Conservation (phyloP, 2,888 invertebrate genomes). For the Eulithis prunata region DNA sequence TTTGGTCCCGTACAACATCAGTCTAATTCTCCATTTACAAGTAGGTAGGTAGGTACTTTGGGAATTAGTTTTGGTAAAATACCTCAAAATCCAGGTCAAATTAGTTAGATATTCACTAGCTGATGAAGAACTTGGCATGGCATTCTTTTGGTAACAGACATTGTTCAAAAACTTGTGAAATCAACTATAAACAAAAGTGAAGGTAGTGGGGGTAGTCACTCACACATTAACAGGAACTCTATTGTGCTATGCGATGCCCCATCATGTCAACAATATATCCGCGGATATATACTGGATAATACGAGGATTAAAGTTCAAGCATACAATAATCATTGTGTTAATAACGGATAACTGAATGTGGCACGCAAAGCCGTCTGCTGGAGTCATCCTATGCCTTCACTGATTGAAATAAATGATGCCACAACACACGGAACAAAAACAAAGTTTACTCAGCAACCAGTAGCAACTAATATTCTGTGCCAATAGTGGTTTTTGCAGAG, state of each 20-base stretch:
- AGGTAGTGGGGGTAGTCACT: too few relatives aligned
- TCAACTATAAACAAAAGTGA: neutral
- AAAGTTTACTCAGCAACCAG: constrained; percentile 1
- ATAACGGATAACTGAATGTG: constrained; percentile 34
- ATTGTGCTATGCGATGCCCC: constrained; percentile 1
- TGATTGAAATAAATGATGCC: constrained; percentile 36
- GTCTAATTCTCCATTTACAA: too few relatives aligned
- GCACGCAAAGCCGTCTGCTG: constrained; percentile 32
- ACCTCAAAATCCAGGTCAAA: too few relatives aligned
- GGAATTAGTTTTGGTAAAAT: too few relatives aligned
- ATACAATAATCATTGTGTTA: constrained; percentile 44
- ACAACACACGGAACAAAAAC: constrained; percentile 18
- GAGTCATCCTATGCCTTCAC: constrained; percentile 22
- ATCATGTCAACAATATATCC: constrained; percentile 3
- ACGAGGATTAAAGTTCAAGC: constrained; percentile 49
- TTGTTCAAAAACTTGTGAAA: too few relatives aligned
- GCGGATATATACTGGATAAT: constrained; percentile 32
- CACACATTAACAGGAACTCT: neutral
- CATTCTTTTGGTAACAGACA: too few relatives aligned
- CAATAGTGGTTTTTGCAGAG: neutral
- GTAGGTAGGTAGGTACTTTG: too few relatives aligned
- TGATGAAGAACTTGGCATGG: too few relatives aligned
- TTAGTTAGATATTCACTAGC: too few relatives aligned
- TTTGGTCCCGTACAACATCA: too few relatives aligned
- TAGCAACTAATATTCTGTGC: too few relatives aligned